Evolutionary conservation across 2,888 invertebrate genomes (phyloP).

Genomic region (Bimastos eiseni): DNA sequence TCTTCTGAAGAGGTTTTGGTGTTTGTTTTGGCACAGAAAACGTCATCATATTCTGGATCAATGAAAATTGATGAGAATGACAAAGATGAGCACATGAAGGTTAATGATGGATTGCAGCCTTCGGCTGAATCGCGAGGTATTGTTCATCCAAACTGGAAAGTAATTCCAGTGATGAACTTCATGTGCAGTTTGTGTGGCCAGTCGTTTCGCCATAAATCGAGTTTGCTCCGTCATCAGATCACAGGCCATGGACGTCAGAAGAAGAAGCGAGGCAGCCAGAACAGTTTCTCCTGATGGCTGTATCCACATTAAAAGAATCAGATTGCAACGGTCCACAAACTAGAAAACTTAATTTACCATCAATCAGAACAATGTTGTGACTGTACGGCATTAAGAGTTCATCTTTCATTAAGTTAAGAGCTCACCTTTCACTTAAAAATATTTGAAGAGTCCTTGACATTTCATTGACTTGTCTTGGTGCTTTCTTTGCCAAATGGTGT

Average conservation of each 20-base stretch:
- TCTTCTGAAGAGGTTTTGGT: slow-evolving; percentile 4
- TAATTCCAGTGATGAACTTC: background rate
- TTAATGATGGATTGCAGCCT: background rate
- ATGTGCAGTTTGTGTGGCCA: slow-evolving; percentile 13
- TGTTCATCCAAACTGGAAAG: background rate
- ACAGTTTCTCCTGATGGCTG: background rate
- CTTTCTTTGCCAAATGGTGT: no score
- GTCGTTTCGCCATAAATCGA: background rate
- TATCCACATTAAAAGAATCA: background rate
- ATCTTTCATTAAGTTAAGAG: no score
- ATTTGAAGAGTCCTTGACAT: background rate
- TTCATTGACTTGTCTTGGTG: no score
- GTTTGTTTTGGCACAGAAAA: slow-evolving; percentile 13
- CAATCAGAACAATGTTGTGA: background rate
- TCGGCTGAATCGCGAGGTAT: background rate
- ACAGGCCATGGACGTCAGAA: slow-evolving; percentile 6
- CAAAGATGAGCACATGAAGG: background rate
- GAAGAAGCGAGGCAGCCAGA: background rate
- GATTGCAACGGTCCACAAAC: background rate
- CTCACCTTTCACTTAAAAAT: background rate
- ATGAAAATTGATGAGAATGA: background rate
- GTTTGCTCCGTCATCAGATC: background rate
- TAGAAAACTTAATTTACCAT: background rate
- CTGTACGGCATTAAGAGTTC: background rate
- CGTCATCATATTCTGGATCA: slow-evolving; percentile 13